A percentile compares a stretch with the other conserved stretches of the same genome.
Conservation (phyloP, 2,113 vertebrate species). For the Willisornis vidua region DNA sequence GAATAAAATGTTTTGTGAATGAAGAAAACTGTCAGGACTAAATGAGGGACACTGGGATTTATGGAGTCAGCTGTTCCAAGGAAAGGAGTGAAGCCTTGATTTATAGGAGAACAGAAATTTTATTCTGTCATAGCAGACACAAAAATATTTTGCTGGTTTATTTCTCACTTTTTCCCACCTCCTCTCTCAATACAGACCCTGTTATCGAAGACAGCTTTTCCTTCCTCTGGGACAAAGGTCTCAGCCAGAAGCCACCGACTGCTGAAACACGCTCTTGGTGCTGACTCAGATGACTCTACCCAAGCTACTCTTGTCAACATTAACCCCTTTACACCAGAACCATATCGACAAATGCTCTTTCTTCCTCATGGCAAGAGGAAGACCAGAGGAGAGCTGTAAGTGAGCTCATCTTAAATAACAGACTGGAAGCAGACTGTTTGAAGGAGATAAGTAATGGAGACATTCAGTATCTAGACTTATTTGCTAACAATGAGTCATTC, state of each 20-base stretch:
- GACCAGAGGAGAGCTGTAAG: slow-evolving; percentile 73
- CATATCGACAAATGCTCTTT: slow-evolving; percentile 72
- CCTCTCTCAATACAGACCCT: slow-evolving; percentile 74
- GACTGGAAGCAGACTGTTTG: background rate
- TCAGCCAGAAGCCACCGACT: slow-evolving; percentile 61
- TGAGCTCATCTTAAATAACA: background rate
- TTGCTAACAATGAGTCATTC: background rate
- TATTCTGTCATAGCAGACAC: background rate
- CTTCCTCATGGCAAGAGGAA: slow-evolving; percentile 76
- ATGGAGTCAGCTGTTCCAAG: background rate
- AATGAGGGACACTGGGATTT: background rate
- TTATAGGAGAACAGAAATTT: background rate
- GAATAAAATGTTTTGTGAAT: background rate
- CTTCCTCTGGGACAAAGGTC: slow-evolving; percentile 72
- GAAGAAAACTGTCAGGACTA: background rate
- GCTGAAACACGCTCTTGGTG: slow-evolving; percentile 55
- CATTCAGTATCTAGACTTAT: background rate
- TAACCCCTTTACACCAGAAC: slow-evolving; percentile 93
- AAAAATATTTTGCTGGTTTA: background rate
- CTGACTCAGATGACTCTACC: slow-evolving; percentile 40
- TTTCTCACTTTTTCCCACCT: background rate
- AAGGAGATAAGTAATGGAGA: background rate
- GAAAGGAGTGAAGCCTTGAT: background rate
- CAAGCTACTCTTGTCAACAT: slow-evolving; percentile 83
- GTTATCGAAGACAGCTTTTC: slow-evolving; percentile 75